Evolutionary conservation across 2,113 vertebrate species (phyloP).

Genomic region (Struthidea cinerea): DNA sequence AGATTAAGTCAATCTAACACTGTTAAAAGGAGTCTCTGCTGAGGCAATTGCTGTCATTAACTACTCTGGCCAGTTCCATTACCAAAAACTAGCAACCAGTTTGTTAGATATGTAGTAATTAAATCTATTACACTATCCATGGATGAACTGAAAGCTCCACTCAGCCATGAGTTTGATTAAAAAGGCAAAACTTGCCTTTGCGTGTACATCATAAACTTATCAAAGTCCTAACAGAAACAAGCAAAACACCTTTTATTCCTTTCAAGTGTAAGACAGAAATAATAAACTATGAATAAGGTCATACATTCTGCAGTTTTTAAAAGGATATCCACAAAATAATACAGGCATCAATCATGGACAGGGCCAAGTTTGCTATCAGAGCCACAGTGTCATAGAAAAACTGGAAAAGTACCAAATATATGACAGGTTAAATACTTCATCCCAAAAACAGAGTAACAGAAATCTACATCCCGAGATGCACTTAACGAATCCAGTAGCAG

Average conservation of each 20-base stretch:
- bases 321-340: constrained; percentile 99
- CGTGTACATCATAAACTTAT: neutral
- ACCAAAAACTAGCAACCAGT: neutral
- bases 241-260: neutral
- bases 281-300: neutral
- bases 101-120: neutral
- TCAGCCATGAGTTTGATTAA: neutral
- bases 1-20: neutral
- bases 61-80: neutral
- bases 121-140: neutral
- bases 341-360: constrained; percentile 92
- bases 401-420: constrained; percentile 71
- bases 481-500: neutral
- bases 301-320: constrained; percentile 35
- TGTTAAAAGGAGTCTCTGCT: neutral
- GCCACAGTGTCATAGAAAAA: constrained; percentile 86
- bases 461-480: neutral
- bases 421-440: constrained; percentile 12
- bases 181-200: neutral
- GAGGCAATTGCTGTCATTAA: neutral
- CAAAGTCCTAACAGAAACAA: neutral
- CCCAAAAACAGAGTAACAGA: neutral
- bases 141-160: neutral
- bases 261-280: neutral
- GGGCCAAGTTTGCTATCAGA: constrained; percentile 84